A percentile compares a stretch with the other conserved stretches of the same genome.
Evolutionary conservation across 2,113 vertebrate genomes (phyloP).

Genomic region (Dascyllus trimaculatus): DNA sequence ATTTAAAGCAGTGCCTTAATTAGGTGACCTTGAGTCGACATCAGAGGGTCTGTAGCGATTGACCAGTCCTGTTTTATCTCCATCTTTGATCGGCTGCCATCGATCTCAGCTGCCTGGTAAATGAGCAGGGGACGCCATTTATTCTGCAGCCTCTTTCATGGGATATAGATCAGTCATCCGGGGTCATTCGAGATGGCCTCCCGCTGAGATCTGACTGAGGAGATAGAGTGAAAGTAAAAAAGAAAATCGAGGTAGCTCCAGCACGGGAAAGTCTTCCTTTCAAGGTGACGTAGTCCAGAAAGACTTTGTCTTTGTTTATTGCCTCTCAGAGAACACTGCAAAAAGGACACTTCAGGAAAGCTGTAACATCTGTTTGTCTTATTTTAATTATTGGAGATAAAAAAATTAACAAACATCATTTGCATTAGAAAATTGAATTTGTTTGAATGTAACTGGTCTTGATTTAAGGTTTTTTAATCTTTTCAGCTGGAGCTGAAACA

Average conservation of each 20-base stretch:
- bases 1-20: constrained; percentile 7
- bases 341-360: neutral
- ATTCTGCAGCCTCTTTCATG: constrained; percentile 61
- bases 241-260: neutral
- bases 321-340: neutral
- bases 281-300: constrained; percentile 23
- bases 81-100: constrained; percentile 71
- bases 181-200: constrained; percentile 55
- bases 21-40: constrained; percentile 59
- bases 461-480: no score
- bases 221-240: constrained; percentile 33
- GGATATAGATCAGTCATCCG: constrained; percentile 59
- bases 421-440: no score
- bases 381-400: no score
- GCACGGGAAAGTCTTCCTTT: constrained; percentile 11
- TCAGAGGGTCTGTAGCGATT: constrained; percentile 46
- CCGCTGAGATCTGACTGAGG: constrained; percentile 50
- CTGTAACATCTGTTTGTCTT: no score
- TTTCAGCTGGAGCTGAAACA: no score
- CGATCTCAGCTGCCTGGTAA: constrained; percentile 67
- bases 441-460: no score
- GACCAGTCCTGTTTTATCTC: constrained; percentile 64
- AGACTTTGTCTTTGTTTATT: neutral
- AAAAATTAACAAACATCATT: no score
- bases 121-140: constrained; percentile 64